Evolutionary conservation across 2,888 invertebrate species (phyloP), one percentile per base, ranked within the genome.

Genomic region (Cotesia congregata): DNA sequence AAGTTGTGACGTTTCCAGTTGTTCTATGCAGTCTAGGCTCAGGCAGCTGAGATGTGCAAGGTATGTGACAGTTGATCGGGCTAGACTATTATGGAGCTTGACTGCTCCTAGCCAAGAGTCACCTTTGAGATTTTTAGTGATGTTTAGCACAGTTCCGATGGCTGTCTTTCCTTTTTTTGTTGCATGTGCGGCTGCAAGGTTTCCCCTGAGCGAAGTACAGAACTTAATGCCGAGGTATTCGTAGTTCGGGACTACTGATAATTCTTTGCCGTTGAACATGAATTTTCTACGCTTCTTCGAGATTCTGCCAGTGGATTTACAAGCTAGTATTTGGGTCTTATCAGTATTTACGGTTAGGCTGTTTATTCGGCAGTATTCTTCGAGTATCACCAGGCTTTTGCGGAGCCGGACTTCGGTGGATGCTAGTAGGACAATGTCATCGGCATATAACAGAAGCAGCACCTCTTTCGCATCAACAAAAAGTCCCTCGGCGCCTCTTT

Each of bases 401-500:
- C 50, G 50, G 7, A 50, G 9, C 2, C 12, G 12, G 50, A 50
- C 50, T 6, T 50, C 50, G 50, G 50, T 12, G 12, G 50, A 50
- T 50, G 12, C 7, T 12, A 50, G 12, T 50, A 50, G 9, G 12
- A 50, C 2, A 50, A 50, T 50, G 9, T 50, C 50, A 12, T 50
- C 50, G 12, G 50, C 50, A 3, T 50, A 50, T 3, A 50, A 12
- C 9, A 50, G 50, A 1, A 50, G 7, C 4, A 50, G 12, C 12
- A 7, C 50, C 9, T 50, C 12, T 9, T 9, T 12, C 12, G 12
- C 7, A 9, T 12, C 9, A 50, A 50, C 12, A 12, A 7, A 50
- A 12, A 67, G 65, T 20, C 67, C 74, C 40, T 61, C 67, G 12
- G 75, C 77, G 7, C 12, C 6, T 1, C 50, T 50, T 6, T 9